Percentiles rank a stretch among this genome's conserved stretches.
phyloP scores from a whole-genome alignment of 2,888 invertebrate genomes.

The Scaptodrosophila latifasciaeformis region DNA sequence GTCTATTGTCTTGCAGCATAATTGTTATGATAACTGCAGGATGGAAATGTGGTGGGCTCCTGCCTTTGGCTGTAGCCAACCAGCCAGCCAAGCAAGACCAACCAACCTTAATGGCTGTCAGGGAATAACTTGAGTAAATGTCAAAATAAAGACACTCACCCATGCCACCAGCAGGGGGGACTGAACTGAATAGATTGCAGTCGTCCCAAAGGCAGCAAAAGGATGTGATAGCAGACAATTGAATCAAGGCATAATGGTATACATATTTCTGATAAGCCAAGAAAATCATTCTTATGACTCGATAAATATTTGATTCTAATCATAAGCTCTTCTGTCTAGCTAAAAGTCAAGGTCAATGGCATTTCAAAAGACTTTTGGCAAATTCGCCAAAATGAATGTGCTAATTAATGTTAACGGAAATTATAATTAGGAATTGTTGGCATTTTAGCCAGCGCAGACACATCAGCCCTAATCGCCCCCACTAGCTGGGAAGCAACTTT shows the following conservation, averaged over 20 bases:
- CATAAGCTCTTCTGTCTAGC: too few species aligned
- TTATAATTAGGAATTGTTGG: constrained; percentile 55
- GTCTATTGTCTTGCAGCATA: constrained; percentile 53
- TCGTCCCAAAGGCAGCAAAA: constrained; percentile 55
- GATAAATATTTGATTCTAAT: too few species aligned
- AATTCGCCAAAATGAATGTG: constrained; percentile 46
- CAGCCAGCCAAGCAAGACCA: background rate
- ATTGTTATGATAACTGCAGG: constrained; percentile 62
- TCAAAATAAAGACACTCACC: constrained; percentile 23
- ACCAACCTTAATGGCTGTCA: constrained; percentile 13
- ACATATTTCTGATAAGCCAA: too few species aligned
- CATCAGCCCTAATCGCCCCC: constrained; percentile 11
- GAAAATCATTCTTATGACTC: too few species aligned
- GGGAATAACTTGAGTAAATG: constrained; percentile 56
- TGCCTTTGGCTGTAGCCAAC: too few species aligned
- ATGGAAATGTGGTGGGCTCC: background rate
- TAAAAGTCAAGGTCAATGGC: constrained; percentile 19
- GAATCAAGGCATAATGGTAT: too few species aligned
- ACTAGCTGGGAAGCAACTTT: constrained; percentile 23
- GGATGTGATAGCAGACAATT: background rate
- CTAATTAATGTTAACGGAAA: constrained; percentile 61
- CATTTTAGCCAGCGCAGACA: background rate
- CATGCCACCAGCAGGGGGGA: constrained; percentile 1
- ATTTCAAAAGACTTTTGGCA: constrained; percentile 54
- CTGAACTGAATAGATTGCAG: constrained; percentile 15